These are phyloP conservation scores for Bugulina stolonifera DNA, from an alignment of 2,888 invertebrate species.

Conservation along the genomic window DNA sequence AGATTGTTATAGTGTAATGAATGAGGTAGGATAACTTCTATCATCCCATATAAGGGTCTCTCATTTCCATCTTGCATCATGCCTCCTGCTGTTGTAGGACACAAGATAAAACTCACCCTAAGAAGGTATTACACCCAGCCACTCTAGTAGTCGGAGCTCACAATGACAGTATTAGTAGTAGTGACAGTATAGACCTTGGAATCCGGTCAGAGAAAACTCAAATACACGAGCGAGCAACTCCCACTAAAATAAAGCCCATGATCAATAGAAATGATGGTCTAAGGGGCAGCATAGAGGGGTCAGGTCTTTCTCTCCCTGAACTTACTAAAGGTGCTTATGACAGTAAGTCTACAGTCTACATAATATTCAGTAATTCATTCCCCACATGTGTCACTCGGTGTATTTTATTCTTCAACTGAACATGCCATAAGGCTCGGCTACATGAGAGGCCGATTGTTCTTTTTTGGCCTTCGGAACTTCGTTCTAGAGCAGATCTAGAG, in stretches of 20 bases:
- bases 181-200: slow-evolving; percentile 7
- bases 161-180: not conserved
- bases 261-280: not conserved
- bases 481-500: no score
- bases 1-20: no score
- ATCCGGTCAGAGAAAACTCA: not conserved
- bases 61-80: no score
- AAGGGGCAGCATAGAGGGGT: slow-evolving; percentile 1
- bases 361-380: not conserved
- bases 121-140: slow-evolving; percentile 11
- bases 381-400: not conserved
- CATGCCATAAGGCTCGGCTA: no score
- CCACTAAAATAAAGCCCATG: slow-evolving; percentile 10
- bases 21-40: no score
- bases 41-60: no score
- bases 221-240: slow-evolving; percentile 17
- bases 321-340: slow-evolving; percentile 18
- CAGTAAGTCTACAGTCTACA: not conserved
- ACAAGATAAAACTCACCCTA: not conserved
- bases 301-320: slow-evolving; percentile 12
- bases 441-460: no score
- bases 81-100: not conserved
- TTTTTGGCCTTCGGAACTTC: no score
- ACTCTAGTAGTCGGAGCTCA: not conserved
- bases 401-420: no score